Evolutionary conservation across 2,888 invertebrate species (phyloP).

Genomic region (Synergus laeviventris): DNA sequence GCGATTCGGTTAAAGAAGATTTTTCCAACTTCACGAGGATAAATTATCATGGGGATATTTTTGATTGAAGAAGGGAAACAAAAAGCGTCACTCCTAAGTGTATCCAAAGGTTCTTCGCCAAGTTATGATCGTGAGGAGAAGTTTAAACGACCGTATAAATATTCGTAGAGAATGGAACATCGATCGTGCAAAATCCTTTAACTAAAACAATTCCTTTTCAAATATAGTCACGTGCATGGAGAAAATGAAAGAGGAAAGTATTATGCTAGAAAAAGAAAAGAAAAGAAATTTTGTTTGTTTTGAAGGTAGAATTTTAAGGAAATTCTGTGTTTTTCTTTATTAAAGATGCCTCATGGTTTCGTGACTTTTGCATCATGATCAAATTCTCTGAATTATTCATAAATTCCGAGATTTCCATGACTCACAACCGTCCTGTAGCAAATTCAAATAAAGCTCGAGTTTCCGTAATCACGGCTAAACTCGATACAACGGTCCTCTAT

Average conservation of each 20-base stretch:
- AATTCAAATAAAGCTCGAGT: constrained; percentile 34
- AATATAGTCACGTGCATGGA: not conserved
- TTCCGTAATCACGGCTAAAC: constrained; percentile 25
- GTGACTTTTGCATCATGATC: constrained; percentile 21
- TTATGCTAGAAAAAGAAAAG: not conserved
- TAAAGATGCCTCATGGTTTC: not conserved
- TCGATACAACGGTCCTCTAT: constrained; percentile 7
- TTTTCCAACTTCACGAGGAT: not conserved
- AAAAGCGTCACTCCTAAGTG: not conserved
- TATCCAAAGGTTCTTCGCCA: not conserved
- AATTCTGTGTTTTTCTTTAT: not conserved
- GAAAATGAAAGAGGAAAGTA: not conserved
- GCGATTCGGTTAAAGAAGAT: no score
- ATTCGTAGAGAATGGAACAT: constrained; percentile 1
- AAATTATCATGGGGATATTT: not conserved
- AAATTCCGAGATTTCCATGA: constrained; percentile 18
- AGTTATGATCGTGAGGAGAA: constrained; percentile 5
- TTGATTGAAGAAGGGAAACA: not conserved
- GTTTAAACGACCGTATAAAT: not conserved
- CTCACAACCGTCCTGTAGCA: not conserved
- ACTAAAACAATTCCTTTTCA: not conserved
- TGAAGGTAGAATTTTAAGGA: not conserved
- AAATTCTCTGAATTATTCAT: constrained; percentile 29
- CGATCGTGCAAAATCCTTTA: not conserved
- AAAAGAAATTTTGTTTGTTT: not conserved